phyloP scores from a whole-genome alignment of 2,797 vertebrate species.

The Labroides dimidiatus region DNA sequence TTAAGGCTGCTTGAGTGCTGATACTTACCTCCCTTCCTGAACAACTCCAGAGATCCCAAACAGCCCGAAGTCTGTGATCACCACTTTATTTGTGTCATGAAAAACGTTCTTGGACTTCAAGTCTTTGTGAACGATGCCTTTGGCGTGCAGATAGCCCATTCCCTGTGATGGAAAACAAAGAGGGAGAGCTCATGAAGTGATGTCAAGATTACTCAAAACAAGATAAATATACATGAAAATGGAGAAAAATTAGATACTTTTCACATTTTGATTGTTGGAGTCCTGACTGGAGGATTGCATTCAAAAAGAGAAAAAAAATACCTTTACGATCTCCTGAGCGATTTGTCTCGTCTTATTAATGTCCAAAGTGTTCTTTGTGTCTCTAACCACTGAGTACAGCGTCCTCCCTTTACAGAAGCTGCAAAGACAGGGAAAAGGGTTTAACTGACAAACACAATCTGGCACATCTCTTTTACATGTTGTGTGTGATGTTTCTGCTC shows the following conservation, averaged over 20 bases:
- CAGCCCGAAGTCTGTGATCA: slow-evolving; percentile 98
- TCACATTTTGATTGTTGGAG: too few relatives aligned
- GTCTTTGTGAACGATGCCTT: slow-evolving; percentile 98
- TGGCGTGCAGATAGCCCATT: slow-evolving; percentile 98
- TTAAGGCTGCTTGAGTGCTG: slow-evolving; percentile 11
- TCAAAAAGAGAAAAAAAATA: slow-evolving; percentile 54
- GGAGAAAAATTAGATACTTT: too few relatives aligned
- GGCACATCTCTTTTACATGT: accelerated
- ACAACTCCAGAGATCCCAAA: slow-evolving; percentile 99
- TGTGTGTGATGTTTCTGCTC: not conserved
- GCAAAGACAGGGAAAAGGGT: slow-evolving; percentile 5
- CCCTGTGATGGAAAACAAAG: slow-evolving; percentile 81
- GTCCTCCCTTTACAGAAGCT: slow-evolving; percentile 99
- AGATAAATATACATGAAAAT: too few relatives aligned
- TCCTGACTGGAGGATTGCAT: too few relatives aligned
- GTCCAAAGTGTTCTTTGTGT: slow-evolving; percentile 88
- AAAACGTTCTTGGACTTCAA: slow-evolving; percentile 99
- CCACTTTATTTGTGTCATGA: slow-evolving; percentile 97
- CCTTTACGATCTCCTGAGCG: slow-evolving; percentile 98
- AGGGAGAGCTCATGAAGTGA: not conserved
- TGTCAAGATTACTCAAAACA: not conserved
- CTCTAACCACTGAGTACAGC: slow-evolving; percentile 93
- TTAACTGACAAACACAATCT: not conserved
- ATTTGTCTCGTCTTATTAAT: slow-evolving; percentile 98
- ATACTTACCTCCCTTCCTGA: slow-evolving; percentile 93